phyloP scores from a whole-genome alignment of 2,797 vertebrate species.

The Characodon lateralis region DNA sequence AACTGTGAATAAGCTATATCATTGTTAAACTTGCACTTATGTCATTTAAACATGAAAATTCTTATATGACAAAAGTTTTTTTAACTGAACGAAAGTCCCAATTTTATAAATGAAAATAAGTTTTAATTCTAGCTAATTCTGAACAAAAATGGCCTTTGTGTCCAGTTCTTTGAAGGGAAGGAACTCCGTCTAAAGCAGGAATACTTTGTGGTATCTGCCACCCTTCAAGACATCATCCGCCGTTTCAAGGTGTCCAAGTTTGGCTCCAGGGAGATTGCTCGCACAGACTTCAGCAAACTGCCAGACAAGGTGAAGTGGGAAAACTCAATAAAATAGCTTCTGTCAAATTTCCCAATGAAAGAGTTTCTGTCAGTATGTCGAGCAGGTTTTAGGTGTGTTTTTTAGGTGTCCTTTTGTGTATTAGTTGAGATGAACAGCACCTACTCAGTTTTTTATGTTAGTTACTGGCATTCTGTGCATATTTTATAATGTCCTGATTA shows the following conservation, averaged over 20 bases:
- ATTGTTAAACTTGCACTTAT: not conserved
- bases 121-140: slow-evolving; percentile 36
- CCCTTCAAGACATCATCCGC: slow-evolving; percentile 96
- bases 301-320: slow-evolving; percentile 88
- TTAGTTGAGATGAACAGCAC: slow-evolving; percentile 31
- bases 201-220: slow-evolving; percentile 98
- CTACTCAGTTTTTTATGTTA: not conserved
- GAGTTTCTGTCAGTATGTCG: slow-evolving; percentile 28
- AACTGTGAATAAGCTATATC: not conserved
- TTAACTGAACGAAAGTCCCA: slow-evolving; percentile 7
- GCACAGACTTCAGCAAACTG: slow-evolving; percentile 90
- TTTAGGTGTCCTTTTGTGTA: slow-evolving; percentile 26
- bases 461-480: slow-evolving; percentile 17
- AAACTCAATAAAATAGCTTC: slow-evolving; percentile 52
- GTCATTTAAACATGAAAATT: not conserved
- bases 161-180: slow-evolving; percentile 98
- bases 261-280: slow-evolving; percentile 91
- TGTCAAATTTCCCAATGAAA: slow-evolving; percentile 43
- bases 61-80: not conserved
- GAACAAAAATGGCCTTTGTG: slow-evolving; percentile 55
- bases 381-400: slow-evolving; percentile 38
- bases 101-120: slow-evolving; percentile 29
- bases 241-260: slow-evolving; percentile 98
- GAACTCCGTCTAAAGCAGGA: slow-evolving; percentile 98
- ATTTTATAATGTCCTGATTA: slow-evolving; percentile 24